A percentile compares a stretch with the other conserved stretches of the same genome.
phyloP scores from a whole-genome alignment of 1,140 invertebrate genomes.

The Andricus grossulariae region DNA sequence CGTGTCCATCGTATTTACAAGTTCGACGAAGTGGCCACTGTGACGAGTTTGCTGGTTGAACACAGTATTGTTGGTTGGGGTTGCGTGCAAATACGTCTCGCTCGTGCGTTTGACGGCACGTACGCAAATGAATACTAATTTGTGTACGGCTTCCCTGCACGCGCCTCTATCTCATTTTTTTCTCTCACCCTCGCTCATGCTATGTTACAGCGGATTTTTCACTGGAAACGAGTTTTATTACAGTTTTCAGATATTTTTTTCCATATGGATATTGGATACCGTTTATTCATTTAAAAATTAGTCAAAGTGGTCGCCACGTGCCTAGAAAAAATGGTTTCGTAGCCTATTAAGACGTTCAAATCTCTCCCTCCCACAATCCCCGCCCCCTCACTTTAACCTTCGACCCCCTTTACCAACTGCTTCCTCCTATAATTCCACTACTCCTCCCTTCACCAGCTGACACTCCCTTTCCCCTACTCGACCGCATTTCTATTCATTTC shows the following conservation, averaged over 20 bases:
- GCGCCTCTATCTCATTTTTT: slow-evolving; percentile 33
- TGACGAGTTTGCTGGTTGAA: slow-evolving; percentile 51
- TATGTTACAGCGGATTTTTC: neutral
- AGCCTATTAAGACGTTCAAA: too few species aligned
- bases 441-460: too few species aligned
- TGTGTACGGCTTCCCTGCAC: slow-evolving; percentile 37
- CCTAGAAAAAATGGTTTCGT: too few species aligned
- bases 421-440: too few species aligned
- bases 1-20: slow-evolving; percentile 45
- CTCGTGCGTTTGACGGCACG: slow-evolving; percentile 55
- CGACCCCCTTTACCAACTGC: too few species aligned
- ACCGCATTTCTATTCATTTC: too few species aligned
- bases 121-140: slow-evolving; percentile 65
- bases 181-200: slow-evolving; percentile 3
- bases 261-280: slow-evolving; percentile 6
- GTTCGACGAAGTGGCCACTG: slow-evolving; percentile 42
- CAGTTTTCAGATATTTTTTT: neutral
- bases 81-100: slow-evolving; percentile 52
- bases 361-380: too few species aligned
- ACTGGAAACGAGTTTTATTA: neutral
- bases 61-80: slow-evolving; percentile 52
- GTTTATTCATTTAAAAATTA: too few species aligned
- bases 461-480: too few species aligned
- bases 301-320: too few species aligned
- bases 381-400: too few species aligned